These are phyloP conservation scores for Periplaneta americana DNA, from an alignment of 1,140 invertebrate genomes.

Conservation along the genomic window DNA sequence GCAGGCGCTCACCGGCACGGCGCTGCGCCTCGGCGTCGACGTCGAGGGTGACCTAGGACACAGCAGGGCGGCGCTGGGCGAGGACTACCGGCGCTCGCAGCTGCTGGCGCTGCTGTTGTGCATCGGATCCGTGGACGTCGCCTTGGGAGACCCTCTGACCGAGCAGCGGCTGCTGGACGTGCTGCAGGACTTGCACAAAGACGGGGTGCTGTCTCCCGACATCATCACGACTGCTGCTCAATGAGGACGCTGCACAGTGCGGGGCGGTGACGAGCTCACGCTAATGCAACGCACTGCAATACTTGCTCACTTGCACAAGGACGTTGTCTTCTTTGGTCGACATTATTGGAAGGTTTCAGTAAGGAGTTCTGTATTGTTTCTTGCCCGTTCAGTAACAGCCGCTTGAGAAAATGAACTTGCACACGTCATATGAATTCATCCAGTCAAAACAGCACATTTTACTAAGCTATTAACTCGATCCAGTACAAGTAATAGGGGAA, in stretches of 20 bases:
- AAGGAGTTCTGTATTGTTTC: neutral
- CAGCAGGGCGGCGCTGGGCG: conserved; percentile 45
- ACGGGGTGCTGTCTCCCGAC: conserved; percentile 41
- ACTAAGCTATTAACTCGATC: neutral
- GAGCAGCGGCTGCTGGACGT: conserved; percentile 59
- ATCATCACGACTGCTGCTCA: conserved; percentile 6
- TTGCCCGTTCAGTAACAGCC: neutral
- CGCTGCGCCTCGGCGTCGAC: conserved; percentile 51
- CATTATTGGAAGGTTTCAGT: neutral
- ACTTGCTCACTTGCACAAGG: neutral
- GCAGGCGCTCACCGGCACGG: conserved; percentile 46
- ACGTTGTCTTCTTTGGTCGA: neutral
- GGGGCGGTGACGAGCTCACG: neutral
- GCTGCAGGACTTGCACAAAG: conserved; percentile 51
- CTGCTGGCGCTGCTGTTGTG: conserved; percentile 67
- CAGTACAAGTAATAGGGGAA: neutral
- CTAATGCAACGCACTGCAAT: neutral
- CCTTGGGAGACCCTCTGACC: conserved; percentile 57
- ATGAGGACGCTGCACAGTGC: neutral
- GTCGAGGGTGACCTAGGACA: conserved; percentile 50
- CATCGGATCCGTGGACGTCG: conserved; percentile 73
- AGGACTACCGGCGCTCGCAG: conserved; percentile 64
- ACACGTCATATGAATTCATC: neutral
- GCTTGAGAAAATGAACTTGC: neutral
- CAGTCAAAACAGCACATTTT: neutral